A percentile compares a stretch with the other conserved stretches of the same genome.
phyloP scores from a whole-genome alignment of 2,797 vertebrate genomes.

The Sebastes miniatus region DNA sequence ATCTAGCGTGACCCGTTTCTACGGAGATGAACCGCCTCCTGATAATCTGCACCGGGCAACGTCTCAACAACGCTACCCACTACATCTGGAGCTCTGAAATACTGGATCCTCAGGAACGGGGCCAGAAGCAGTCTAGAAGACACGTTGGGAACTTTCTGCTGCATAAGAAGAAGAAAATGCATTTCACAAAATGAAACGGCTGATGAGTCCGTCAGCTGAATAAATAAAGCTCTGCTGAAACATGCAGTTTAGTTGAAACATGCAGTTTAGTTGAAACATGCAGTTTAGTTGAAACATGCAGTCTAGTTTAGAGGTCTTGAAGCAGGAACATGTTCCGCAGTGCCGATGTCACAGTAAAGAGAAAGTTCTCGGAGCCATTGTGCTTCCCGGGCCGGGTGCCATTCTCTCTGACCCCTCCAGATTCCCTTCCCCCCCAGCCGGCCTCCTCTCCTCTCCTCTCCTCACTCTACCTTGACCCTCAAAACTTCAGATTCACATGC shows the following conservation, averaged over 20 bases:
- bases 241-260: too few relatives aligned
- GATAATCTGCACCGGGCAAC: slow-evolving; percentile 2
- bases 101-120: neutral
- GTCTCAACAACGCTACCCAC: neutral
- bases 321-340: slow-evolving; percentile 17
- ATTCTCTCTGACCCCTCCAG: slow-evolving; percentile 56
- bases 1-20: neutral
- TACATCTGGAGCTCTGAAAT: neutral
- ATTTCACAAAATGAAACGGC: neutral
- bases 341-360: slow-evolving; percentile 23
- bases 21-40: neutral
- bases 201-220: slow-evolving; percentile 11
- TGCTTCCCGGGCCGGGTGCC: slow-evolving; percentile 38
- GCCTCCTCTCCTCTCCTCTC: slow-evolving; percentile 45
- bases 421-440: slow-evolving; percentile 65
- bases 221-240: neutral
- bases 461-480: slow-evolving; percentile 85
- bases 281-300: neutral
- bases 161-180: neutral
- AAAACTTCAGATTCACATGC: slow-evolving; percentile 82
- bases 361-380: slow-evolving; percentile 49
- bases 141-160: neutral
- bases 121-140: too few relatives aligned
- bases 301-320: neutral
- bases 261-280: too few relatives aligned